Base-by-base conservation (phyloP, 2,888 invertebrate genomes). In the Pasiphila rectangulata region DNA sequence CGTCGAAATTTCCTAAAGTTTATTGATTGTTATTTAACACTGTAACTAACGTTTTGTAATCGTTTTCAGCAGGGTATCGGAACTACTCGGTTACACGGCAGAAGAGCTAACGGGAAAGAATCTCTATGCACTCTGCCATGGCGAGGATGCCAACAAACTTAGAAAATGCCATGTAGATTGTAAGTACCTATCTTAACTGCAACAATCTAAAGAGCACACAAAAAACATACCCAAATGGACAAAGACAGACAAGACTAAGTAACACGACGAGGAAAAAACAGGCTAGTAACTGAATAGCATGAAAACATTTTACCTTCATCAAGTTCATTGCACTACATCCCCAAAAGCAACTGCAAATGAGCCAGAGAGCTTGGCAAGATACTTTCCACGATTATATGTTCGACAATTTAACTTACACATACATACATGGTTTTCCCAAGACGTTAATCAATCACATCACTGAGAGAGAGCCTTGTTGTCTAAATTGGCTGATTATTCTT, bases 21-120 rank as follows among this genome's bases (percentile, higher is more conserved):
- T n/a, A n/a, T n/a, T n/a, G n/a, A n/a, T n/a, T n/a, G n/a, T n/a
- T n/a, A n/a, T n/a, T n/a, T n/a, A n/a, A n/a, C 13, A 15, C 16
- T n/a, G 29, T 29, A 16, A 1, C 17, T 17, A 32, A 32, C 16
- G 17, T 17, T 9, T 32, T 32, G 4, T 16, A 10, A 16, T 32
- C 17, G 3, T 19, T 32, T 32, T 10, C 74, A 87, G 87, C 75
- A 97, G 98, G 89, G 96, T 98, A 44, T 94, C 96, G 24, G 98
- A 98, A 71, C 90, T 98, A 62, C 89, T 98, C 69, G 98, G 98
- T 72, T 97, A 98, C 77, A 93, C 94, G 13, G 94, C 97, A 3
- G 98, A 98, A 65, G 98, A 98, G 83, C 83, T 98, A 58, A 96
- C 96, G 57, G 97, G 97, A 61, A 95, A 95, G 85, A 97, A 97